These are phyloP conservation scores for Oegoconia quadripuncta DNA, from an alignment of 2,888 invertebrate genomes.

Conservation along the genomic window DNA sequence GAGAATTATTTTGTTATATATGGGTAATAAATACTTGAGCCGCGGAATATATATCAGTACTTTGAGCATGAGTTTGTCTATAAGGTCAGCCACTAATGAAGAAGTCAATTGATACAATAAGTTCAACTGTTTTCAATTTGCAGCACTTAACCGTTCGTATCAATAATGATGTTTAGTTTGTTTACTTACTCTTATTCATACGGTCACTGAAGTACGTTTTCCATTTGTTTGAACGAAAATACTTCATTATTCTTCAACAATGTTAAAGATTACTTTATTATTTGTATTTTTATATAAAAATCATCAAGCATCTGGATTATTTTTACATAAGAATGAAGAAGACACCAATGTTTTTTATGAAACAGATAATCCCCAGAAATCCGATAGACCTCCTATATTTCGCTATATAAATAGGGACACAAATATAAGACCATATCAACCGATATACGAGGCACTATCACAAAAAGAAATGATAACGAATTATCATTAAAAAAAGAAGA, in stretches of 20 bases:
- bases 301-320: slow-evolving; percentile 10
- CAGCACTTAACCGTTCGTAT: slow-evolving; percentile 16
- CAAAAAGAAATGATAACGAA: slow-evolving; percentile 21
- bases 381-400: no score
- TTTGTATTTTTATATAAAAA: neutral
- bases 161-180: slow-evolving; percentile 19
- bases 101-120: slow-evolving; percentile 50
- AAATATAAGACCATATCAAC: slow-evolving; percentile 18
- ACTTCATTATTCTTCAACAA: neutral
- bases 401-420: slow-evolving; percentile 21
- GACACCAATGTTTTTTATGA: slow-evolving; percentile 23
- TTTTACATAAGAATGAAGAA: slow-evolving; percentile 19
- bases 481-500: slow-evolving; percentile 13
- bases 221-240: no score
- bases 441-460: slow-evolving; percentile 25
- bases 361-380: slow-evolving; percentile 26
- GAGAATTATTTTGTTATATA: no score
- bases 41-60: no score
- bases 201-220: neutral
- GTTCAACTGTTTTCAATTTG: slow-evolving; percentile 41
- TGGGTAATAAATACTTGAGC: no score
- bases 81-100: no score
- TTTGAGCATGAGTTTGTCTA: no score
- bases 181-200: slow-evolving; percentile 5
- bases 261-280: neutral